Evolutionary conservation across 1,140 invertebrate species (phyloP).

Genomic region (Bombus consobrinus): DNA sequence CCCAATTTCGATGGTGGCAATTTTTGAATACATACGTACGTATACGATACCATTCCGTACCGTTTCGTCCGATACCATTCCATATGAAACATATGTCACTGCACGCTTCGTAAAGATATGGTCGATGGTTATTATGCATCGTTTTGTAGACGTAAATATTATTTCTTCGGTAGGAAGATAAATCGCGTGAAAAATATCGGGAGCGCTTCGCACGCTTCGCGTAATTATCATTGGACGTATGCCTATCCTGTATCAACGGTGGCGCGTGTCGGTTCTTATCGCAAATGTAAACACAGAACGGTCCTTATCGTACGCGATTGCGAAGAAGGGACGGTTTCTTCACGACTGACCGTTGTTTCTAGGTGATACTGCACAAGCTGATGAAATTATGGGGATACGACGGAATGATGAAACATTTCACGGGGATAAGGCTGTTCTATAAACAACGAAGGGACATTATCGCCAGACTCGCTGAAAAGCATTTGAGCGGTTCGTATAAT

Average conservation of each 20-base stretch:
- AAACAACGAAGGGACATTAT: conserved; percentile 86
- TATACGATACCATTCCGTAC: background rate
- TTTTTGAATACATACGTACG: background rate
- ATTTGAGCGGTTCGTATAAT: conserved; percentile 83
- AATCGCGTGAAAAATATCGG: conserved; percentile 5
- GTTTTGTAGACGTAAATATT: conserved; percentile 45
- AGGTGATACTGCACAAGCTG: conserved; percentile 87
- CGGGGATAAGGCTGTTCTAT: conserved; percentile 86
- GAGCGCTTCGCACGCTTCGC: conserved; percentile 4
- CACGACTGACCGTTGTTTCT: conserved; percentile 49
- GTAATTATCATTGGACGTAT: conserved; percentile 21
- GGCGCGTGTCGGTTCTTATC: conserved; percentile 69
- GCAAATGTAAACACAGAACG: background rate
- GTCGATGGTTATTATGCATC: background rate
- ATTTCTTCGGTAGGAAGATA: conserved; percentile 33
- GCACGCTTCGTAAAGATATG: conserved; percentile 27
- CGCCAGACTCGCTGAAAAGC: conserved; percentile 84
- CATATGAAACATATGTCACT: conserved; percentile 9
- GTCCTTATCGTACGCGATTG: background rate
- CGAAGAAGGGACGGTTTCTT: conserved; percentile 22
- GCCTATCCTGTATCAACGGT: conserved; percentile 27
- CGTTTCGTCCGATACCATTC: background rate
- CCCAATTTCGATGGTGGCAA: background rate
- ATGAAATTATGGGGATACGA: conserved; percentile 85
- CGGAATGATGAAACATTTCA: conserved; percentile 85